Evolutionary conservation across 2,888 invertebrate genomes (phyloP), one percentile per base, ranked within the genome.

Genomic region (Hirtodrosophila confusa): DNA sequence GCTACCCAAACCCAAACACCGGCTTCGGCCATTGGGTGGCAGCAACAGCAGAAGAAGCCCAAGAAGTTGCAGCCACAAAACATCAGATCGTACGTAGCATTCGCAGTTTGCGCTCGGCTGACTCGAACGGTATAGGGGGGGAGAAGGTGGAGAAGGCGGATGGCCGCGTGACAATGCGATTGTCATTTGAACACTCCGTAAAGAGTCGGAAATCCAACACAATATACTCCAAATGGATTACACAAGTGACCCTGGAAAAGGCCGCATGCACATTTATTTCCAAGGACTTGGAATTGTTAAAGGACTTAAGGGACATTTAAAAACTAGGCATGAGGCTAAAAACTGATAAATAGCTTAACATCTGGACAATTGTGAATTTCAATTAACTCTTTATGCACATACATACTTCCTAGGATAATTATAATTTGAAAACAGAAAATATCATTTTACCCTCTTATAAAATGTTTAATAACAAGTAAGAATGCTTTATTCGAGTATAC

Each of bases 11-110:
- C 8, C 9, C 31, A 31, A 31, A 31, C 43, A 40, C 35, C 35
- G 31, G 41, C 55, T 37, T 27, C 24, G 29, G 12, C 44, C 44
- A 39, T 51, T 75, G 64, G 55, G 65, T 61, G 71, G 74, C 69
- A 37, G 17, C 44, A 55, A 27, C 36, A 41, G 2, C 11, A 23
- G 39, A 61, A 33, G 74, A 74, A 74, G 77, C 74, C 74, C 51
- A 76, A 62, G 72, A 76, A 76, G 72, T 76, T 67, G 65, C 75
- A 57, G 57, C 58, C 43, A 58, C 44, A 72, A 36, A 43, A 47
- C 53, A 47, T 24, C 53, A 48, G 45, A 50, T 75, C 65, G 45
- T 56, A 70, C 65, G 45, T 56, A 70, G 45, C 44, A 51, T 49
- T 69, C 51, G 43, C 68, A 67, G 45, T 69, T 69, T 62, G 69